phyloP scores from a whole-genome alignment of 2,113 vertebrate genomes.

The Coturnix japonica region DNA sequence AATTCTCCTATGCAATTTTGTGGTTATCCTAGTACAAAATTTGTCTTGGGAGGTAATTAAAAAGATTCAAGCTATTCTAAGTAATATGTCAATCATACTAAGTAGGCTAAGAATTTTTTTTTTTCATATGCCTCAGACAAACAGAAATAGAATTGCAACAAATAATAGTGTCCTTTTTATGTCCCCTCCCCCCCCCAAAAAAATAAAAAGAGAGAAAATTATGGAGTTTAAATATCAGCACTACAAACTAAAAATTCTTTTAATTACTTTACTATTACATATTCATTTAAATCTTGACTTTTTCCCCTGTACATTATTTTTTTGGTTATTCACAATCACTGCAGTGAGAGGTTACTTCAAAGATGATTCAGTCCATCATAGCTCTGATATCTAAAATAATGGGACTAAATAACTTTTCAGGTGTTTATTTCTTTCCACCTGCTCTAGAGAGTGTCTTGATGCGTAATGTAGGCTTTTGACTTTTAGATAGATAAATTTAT shows the following conservation, averaged over 20 bases:
- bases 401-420: background rate
- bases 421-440: background rate
- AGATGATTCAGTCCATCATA: background rate
- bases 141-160: background rate
- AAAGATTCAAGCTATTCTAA: background rate
- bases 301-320: background rate
- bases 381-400: background rate
- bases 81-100: background rate
- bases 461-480: background rate
- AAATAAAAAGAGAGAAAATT: background rate
- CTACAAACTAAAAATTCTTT: background rate
- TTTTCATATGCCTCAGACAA: background rate
- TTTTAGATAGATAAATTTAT: background rate
- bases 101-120: background rate
- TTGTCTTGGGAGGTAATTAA: constrained; percentile 6
- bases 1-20: background rate
- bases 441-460: background rate
- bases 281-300: background rate
- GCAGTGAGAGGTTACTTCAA: background rate
- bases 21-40: constrained; percentile 4
- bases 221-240: background rate
- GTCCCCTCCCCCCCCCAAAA: too few relatives aligned
- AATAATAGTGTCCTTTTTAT: background rate
- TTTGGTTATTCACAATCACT: background rate
- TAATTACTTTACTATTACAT: background rate